These are phyloP conservation scores for Melipona quadrifasciata DNA, from an alignment of 1,140 invertebrate genomes.

Conservation along the genomic window DNA sequence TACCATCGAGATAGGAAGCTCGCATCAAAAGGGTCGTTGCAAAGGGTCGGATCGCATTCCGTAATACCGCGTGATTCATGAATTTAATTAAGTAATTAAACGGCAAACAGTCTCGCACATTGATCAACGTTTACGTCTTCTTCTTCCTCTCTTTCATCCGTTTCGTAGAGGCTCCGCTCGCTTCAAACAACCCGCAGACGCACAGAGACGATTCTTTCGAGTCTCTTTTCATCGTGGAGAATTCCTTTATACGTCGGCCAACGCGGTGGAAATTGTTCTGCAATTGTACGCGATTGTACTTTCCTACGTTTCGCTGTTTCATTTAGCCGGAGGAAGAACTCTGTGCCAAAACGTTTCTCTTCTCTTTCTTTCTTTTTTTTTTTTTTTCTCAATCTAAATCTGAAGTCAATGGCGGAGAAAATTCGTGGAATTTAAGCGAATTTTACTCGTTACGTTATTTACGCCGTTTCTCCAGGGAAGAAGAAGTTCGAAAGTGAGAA, in stretches of 20 bases:
- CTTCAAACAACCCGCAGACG: constrained; percentile 6
- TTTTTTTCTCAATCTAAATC: neutral
- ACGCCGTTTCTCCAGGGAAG: neutral
- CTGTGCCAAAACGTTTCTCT: no score
- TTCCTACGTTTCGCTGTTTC: neutral
- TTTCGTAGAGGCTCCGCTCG: constrained; percentile 2
- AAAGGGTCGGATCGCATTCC: constrained; percentile 40
- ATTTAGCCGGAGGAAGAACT: neutral
- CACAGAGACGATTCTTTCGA: constrained; percentile 5
- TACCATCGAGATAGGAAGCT: constrained; percentile 14
- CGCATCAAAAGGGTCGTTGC: constrained; percentile 53
- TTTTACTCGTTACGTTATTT: neutral
- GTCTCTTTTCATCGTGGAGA: constrained; percentile 30
- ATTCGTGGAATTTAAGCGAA: neutral
- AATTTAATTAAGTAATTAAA: constrained; percentile 74
- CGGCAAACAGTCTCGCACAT: constrained; percentile 35
- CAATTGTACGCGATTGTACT: neutral
- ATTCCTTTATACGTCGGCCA: neutral
- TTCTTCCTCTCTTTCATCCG: neutral
- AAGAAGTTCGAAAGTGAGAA: neutral
- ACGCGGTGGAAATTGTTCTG: constrained; percentile 17
- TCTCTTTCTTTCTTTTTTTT: no score
- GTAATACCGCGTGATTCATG: constrained; percentile 69
- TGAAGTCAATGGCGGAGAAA: neutral
- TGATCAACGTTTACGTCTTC: constrained; percentile 54